These are phyloP conservation scores for Toxotes jaculatrix DNA, from an alignment of 2,113 vertebrate genomes.

Conservation along the genomic window DNA sequence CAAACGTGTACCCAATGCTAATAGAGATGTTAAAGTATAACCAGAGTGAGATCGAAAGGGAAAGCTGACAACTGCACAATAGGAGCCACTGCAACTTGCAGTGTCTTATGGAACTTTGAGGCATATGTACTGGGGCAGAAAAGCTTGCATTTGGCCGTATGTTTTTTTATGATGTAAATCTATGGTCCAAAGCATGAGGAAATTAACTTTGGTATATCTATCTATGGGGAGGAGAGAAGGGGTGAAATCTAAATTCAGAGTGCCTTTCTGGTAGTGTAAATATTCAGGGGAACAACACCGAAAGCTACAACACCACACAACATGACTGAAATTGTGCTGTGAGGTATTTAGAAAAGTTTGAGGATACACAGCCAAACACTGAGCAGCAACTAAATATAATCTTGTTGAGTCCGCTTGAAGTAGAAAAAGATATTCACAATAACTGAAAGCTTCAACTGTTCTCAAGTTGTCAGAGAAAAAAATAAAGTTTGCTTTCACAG, in stretches of 20 bases:
- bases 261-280: neutral
- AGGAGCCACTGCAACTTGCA: neutral
- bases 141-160: constrained; percentile 26
- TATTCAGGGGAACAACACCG: neutral
- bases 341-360: constrained; percentile 38
- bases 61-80: neutral
- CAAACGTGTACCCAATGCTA: neutral
- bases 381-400: constrained; percentile 52
- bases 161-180: constrained; percentile 52
- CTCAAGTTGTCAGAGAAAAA: constrained; percentile 23
- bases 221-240: neutral
- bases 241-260: constrained; percentile 19
- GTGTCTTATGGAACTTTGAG: constrained; percentile 34
- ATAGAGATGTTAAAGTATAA: constrained; percentile 3
- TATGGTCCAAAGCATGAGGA: constrained; percentile 29
- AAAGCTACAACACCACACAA: constrained; percentile 10
- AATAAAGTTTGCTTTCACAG: constrained; percentile 28
- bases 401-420: constrained; percentile 9
- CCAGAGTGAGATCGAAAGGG: neutral
- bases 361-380: constrained; percentile 19
- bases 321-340: constrained; percentile 1
- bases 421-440: neutral
- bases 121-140: constrained; percentile 16
- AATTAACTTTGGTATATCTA: constrained; percentile 32
- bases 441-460: constrained; percentile 44